Conservation (phyloP, 2,888 invertebrate genomes). For the Pristionchus exspectatus region DNA sequence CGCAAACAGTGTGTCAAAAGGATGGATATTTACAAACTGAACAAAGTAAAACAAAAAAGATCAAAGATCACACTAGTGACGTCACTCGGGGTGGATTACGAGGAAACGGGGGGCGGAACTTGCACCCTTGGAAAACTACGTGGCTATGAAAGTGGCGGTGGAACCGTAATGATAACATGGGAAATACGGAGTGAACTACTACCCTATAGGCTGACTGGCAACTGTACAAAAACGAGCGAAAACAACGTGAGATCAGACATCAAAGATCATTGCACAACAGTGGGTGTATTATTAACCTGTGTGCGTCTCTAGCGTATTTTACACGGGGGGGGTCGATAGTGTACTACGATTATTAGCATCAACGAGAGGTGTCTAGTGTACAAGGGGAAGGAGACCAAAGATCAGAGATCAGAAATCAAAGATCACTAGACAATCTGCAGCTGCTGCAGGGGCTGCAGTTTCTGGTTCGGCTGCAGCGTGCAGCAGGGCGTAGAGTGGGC, state of each 20-base stretch:
- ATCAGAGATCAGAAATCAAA: conserved; percentile 37
- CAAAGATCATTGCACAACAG: not conserved
- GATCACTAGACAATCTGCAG: conserved; percentile 25
- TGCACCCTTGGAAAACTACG: not conserved
- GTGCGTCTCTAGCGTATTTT: too few relatives aligned
- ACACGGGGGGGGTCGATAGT: too few relatives aligned
- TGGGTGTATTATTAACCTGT: not conserved
- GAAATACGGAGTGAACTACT: not conserved
- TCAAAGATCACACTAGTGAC: too few relatives aligned
- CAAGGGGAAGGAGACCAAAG: not conserved
- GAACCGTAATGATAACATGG: not conserved
- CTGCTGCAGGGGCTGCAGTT: not conserved
- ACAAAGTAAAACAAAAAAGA: conserved; percentile 1
- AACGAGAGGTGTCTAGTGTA: not conserved
- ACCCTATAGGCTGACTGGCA: not conserved
- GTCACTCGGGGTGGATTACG: not conserved
- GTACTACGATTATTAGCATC: not conserved
- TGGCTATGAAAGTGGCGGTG: not conserved
- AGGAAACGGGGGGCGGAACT: not conserved
- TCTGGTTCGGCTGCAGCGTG: not conserved
- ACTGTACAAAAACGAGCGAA: not conserved
- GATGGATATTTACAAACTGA: not conserved
- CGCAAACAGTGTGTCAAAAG: not conserved
- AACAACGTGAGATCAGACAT: not conserved
- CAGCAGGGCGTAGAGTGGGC: conserved; percentile 34